Evolutionary conservation across 1,140 invertebrate species (phyloP).

Genomic region (Orchesella cincta): DNA sequence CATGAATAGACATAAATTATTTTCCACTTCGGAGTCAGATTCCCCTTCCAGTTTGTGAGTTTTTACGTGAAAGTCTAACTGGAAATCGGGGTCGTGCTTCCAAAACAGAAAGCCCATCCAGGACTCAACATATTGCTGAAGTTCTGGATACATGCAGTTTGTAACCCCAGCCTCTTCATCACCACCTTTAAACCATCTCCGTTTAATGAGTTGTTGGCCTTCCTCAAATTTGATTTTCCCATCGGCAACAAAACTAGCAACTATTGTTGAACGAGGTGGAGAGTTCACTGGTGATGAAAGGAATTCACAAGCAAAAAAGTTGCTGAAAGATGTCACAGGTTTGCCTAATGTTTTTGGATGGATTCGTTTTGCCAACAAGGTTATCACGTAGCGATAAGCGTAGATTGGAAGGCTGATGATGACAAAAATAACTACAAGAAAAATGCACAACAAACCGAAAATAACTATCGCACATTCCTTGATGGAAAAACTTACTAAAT

Average conservation of each 20-base stretch:
- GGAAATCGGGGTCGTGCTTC: neutral
- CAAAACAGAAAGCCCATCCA: conserved; percentile 18
- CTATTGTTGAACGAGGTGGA: neutral
- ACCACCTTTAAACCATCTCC: no score
- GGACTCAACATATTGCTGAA: neutral
- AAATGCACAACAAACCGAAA: no score
- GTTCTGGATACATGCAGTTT: neutral
- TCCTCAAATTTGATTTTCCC: neutral
- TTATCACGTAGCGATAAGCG: no score
- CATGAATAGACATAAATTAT: neutral
- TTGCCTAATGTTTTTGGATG: neutral
- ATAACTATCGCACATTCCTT: no score
- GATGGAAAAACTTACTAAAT: no score
- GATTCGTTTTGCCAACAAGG: no score
- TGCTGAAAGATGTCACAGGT: neutral
- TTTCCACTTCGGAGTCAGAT: neutral
- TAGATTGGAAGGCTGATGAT: no score
- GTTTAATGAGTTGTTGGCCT: neutral
- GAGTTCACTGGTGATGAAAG: neutral
- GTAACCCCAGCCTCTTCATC: no score
- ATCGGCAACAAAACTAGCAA: neutral
- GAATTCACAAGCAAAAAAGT: neutral
- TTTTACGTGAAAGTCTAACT: neutral
- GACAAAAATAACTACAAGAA: no score
- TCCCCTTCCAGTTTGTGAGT: neutral